Evolutionary conservation across 2,113 vertebrate genomes (phyloP).

Genomic region (Micromys minutus): DNA sequence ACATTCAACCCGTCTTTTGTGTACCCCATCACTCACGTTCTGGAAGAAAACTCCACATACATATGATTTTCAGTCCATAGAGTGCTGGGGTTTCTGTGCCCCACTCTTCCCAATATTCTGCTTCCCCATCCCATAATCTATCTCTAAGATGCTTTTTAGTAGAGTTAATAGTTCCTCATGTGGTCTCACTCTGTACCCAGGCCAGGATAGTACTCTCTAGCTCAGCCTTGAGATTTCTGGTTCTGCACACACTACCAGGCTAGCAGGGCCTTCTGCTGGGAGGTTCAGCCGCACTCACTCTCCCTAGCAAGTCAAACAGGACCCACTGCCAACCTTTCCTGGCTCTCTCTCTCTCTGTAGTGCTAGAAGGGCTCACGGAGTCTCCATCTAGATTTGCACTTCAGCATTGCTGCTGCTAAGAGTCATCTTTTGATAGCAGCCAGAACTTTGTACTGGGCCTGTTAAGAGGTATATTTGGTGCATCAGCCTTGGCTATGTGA

Average conservation of each 20-base stretch:
- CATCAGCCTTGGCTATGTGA: background rate
- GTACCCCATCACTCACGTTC: background rate
- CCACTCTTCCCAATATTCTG: background rate
- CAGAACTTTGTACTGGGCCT: background rate
- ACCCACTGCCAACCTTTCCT: background rate
- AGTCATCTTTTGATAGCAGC: constrained; percentile 2
- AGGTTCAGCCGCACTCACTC: background rate
- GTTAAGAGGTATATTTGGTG: constrained; percentile 1
- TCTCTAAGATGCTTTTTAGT: background rate
- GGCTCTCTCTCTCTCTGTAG: background rate
- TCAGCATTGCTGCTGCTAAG: constrained; percentile 1
- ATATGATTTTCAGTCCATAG: background rate
- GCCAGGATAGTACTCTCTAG: background rate
- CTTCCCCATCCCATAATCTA: background rate
- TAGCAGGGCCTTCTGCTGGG: background rate
- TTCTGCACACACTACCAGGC: background rate
- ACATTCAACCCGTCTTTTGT: background rate
- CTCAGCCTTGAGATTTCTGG: background rate
- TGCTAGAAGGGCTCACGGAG: background rate
- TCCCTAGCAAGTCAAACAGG: background rate
- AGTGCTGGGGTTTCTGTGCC: background rate
- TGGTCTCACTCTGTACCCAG: background rate
- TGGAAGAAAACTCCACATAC: background rate
- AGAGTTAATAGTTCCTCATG: background rate
- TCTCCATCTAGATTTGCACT: background rate